Evolutionary conservation across 2,797 vertebrate genomes (phyloP), one percentile per base, ranked within the genome.

Genomic region (Sylvilagus floridanus): DNA sequence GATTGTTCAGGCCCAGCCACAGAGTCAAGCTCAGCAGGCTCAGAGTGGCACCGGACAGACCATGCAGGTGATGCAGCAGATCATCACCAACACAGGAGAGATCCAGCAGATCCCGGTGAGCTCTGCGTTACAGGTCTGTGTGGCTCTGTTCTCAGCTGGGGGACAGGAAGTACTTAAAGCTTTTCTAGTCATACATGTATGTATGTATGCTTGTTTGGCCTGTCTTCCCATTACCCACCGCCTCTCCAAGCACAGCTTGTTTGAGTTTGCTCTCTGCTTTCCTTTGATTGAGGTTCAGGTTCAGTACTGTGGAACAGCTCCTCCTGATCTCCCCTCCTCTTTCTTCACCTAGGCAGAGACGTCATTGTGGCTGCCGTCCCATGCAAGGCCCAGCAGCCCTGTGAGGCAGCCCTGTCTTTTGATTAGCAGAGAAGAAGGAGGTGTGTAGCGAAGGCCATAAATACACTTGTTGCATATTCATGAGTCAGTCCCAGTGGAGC

Each of bases 21-120:
- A 99, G 97, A 99, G 99, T 62, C 99, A 99, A 95, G 98, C 92
- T n/a, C 99, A 99, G 97, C 99, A 99, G 97, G 99, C 99, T 1
- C 99, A 98, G 88, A 98, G 98, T 3, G 60, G 98, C 10, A 98
- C 98, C 0, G 99, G 99, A 24, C 99, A 99, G 98, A 99, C 99
- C 97, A 99, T 99, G 99, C 99, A 99, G 96, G 99, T 99, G 98
- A 99, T 99, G 99, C 99, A 99, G 97, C 99, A 99, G 98, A 99
- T 99, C 98, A 99, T 99, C 98, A 99, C 99, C 97, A 99, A 99
- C 98, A 99, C 99, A 0, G 99, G 99, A 47, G 99, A 99, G 97
- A 99, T 99, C 98, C 99, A 99, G 96, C 99, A 99, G 13, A 99
- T 99, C 83, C 98, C 98, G 96, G 98, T 99, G 98, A 97, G 98